Conservation (phyloP, 64 coral and sea anemone genomes). For the Exaiptasia diaphana region DNA sequence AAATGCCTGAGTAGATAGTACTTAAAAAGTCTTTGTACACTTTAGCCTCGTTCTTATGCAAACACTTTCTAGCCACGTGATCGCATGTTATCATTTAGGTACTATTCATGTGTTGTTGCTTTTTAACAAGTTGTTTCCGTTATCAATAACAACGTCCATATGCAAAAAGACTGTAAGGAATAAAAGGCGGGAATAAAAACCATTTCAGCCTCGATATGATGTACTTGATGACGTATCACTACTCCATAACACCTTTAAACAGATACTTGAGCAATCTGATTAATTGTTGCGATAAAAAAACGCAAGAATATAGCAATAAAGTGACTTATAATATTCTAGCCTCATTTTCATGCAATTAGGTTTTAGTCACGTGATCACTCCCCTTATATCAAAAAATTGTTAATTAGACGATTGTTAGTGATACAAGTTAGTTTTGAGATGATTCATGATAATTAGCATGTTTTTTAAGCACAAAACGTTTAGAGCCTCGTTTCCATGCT, state of each 20-base stretch:
- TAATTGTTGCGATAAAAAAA: not conserved
- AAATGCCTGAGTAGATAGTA: too few species aligned
- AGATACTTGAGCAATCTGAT: not conserved
- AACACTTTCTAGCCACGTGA: too few species aligned
- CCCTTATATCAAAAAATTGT: not conserved
- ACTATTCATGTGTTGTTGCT: too few species aligned
- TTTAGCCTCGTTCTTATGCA: too few species aligned
- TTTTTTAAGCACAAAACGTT: not conserved
- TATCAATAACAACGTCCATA: too few species aligned
- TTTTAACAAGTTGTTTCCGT: too few species aligned
- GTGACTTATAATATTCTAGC: not conserved
- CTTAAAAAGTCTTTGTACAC: too few species aligned
- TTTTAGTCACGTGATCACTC: not conserved
- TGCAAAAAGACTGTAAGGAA: not conserved
- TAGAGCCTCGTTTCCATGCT: not conserved
- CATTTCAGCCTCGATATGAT: not conserved
- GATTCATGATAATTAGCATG: not conserved
- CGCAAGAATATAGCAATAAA: not conserved
- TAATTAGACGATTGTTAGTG: not conserved
- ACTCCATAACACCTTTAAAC: not conserved
- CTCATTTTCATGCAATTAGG: not conserved
- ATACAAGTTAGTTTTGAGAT: not conserved
- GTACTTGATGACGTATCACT: not conserved
- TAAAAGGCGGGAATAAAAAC: not conserved
- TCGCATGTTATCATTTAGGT: too few species aligned